Evolutionary conservation across 2,888 invertebrate genomes (phyloP), one percentile per base, ranked within the genome.

Genomic region (Limenitis arthemis): DNA sequence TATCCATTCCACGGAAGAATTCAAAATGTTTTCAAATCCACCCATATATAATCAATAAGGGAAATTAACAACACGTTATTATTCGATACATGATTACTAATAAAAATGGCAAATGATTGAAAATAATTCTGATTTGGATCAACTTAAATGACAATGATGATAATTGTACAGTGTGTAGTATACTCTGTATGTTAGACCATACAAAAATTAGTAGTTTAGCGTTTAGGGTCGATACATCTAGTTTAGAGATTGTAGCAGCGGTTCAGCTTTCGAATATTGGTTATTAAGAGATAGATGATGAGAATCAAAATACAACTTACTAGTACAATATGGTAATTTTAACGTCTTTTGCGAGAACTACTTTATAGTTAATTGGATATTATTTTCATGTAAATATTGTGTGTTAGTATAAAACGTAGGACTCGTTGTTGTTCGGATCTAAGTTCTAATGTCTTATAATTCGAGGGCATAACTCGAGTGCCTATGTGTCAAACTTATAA

Each of bases 201-300:
- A 77, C 74, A 72, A 30, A n/a, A 68, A 61, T 76, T 78, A 77
- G 72, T 73, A 72, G 62, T 63, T 75, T 75, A 69, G 74, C 61
- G 65, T 70, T 74, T 75, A 79, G 74, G 68, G 64, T 73, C 64
- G 77, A 73, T 70, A 77, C 76, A 74, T 73, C 70, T 81, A 82
- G 78, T 58, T 70, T 79, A 82, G 77, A 68, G 68, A 72, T 62
- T 58, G 72, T 83, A 81, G 80, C 67, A 68, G 72, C 77, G 70
- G 83, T 84, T 78, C 85, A 86, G 85, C 85, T 86, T 86, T 86
- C 85, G 68, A 86, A 86, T 86, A 86, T 86, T 85, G 85, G 85
- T 75, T 68, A 63, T 58, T 57, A 54, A 75, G 70, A 67, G 71
- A 68, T 78, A 79, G 72, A 69, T 68, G 69, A 73, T 60, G 65